A percentile compares a stretch with the other conserved stretches of the same genome.
These are phyloP conservation scores for Cyprinodon tularosa DNA, from an alignment of 2,113 vertebrate species.

Conservation along the genomic window DNA sequence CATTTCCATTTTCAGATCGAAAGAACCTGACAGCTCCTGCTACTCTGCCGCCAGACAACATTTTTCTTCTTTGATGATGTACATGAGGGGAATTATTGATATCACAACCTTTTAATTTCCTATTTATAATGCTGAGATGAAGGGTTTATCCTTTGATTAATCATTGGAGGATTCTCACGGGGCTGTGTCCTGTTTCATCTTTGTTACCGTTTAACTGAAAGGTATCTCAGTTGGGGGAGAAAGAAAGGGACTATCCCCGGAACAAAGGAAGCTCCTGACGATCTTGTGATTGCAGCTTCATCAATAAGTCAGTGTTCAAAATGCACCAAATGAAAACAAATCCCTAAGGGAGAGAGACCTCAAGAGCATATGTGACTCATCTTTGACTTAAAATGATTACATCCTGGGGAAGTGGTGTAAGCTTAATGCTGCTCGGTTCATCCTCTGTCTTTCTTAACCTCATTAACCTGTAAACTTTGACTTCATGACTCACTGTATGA, in stretches of 20 bases:
- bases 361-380: slow-evolving; percentile 41
- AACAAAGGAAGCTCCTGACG: slow-evolving; percentile 48
- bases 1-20: slow-evolving; percentile 26
- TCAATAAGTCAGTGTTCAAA: slow-evolving; percentile 69
- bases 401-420: slow-evolving; percentile 14
- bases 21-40: slow-evolving; percentile 26
- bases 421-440: slow-evolving; percentile 9
- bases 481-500: not conserved
- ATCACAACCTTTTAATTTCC: not conserved
- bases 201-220: not conserved
- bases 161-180: not conserved
- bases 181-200: not conserved
- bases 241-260: slow-evolving; percentile 21
- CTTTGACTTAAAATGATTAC: slow-evolving; percentile 8
- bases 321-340: slow-evolving; percentile 37
- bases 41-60: not conserved
- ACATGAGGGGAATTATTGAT: not conserved
- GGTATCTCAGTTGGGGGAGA: slow-evolving; percentile 6
- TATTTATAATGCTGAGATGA: not conserved
- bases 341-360: slow-evolving; percentile 28
- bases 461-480: not conserved
- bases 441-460: slow-evolving; percentile 2
- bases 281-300: slow-evolving; percentile 61
- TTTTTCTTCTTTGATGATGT: not conserved
- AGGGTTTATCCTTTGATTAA: not conserved